These are phyloP conservation scores for Tetrax tetrax DNA, from an alignment of 2,113 vertebrate species.

Conservation along the genomic window DNA sequence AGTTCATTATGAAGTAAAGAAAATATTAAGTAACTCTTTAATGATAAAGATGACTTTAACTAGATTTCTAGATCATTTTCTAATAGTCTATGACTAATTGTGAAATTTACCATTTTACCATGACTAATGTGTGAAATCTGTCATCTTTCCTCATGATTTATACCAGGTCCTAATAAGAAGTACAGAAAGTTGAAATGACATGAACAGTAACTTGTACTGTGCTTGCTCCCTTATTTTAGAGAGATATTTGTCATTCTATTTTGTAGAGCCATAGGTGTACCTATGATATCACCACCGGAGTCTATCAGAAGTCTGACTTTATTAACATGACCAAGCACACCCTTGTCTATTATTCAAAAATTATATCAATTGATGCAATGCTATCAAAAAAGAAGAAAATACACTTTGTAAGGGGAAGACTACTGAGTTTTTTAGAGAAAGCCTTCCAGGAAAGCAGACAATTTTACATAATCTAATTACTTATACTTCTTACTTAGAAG, in stretches of 20 bases:
- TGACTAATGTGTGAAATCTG: slow-evolving; percentile 56
- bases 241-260: not conserved
- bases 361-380: not conserved
- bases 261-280: not conserved
- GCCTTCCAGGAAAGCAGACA: not conserved
- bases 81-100: slow-evolving; percentile 46
- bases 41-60: not conserved
- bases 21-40: not conserved
- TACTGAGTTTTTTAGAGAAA: not conserved
- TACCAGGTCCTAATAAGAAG: not conserved
- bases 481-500: not conserved
- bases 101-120: slow-evolving; percentile 43
- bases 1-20: not conserved
- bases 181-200: not conserved
- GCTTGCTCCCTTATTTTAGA: not conserved
- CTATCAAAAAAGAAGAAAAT: not conserved
- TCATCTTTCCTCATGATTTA: slow-evolving; percentile 33
- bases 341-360: not conserved
- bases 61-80: slow-evolving; percentile 28
- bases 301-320: not conserved
- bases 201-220: not conserved
- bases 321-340: not conserved
- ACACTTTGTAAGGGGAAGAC: not conserved
- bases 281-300: not conserved
- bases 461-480: not conserved